Percentiles rank a stretch among this genome's conserved stretches.
Conservation (phyloP, 2,888 invertebrate species). For the Drosophila rellima region DNA sequence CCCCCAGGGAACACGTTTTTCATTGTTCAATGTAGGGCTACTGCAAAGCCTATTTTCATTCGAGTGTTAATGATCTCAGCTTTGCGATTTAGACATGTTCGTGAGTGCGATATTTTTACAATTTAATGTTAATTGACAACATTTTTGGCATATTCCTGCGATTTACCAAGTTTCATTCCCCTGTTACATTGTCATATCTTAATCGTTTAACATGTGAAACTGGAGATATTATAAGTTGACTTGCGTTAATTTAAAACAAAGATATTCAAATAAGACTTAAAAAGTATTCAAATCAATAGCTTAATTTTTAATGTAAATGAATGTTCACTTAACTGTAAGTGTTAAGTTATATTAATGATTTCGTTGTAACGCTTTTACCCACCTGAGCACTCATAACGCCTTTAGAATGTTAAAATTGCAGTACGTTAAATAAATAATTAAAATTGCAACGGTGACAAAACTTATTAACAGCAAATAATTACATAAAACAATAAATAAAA, state of each 20-base stretch:
- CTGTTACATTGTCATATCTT: slow-evolving; percentile 14
- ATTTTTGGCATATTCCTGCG: slow-evolving; percentile 34
- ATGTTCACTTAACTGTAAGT: not conserved
- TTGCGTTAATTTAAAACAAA: slow-evolving; percentile 3
- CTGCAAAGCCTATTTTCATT: slow-evolving; percentile 11
- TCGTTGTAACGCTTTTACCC: slow-evolving; percentile 53
- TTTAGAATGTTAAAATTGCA: slow-evolving; percentile 35
- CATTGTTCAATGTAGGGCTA: slow-evolving; percentile 1
- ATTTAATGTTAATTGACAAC: slow-evolving; percentile 56
- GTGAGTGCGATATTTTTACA: slow-evolving; percentile 42
- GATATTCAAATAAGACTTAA: slow-evolving; percentile 1
- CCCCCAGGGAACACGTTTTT: slow-evolving; percentile 44
- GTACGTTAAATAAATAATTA: slow-evolving; percentile 34
- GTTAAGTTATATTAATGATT: slow-evolving; percentile 5
- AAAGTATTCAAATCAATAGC: not conserved
- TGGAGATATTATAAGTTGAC: too few species aligned
- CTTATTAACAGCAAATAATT: slow-evolving; percentile 24
- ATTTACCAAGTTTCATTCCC: not conserved
- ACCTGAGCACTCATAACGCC: slow-evolving; percentile 68
- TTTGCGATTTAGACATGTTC: slow-evolving; percentile 21
- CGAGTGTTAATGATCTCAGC: slow-evolving; percentile 47
- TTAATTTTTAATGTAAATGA: slow-evolving; percentile 2
- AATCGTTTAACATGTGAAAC: slow-evolving; percentile 17
- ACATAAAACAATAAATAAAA: slow-evolving; percentile 25
- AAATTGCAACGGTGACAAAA: slow-evolving; percentile 30